A percentile compares a stretch with the other conserved stretches of the same genome.
Conservation (phyloP, 1,140 invertebrate species). For the Nomia melanderi region DNA sequence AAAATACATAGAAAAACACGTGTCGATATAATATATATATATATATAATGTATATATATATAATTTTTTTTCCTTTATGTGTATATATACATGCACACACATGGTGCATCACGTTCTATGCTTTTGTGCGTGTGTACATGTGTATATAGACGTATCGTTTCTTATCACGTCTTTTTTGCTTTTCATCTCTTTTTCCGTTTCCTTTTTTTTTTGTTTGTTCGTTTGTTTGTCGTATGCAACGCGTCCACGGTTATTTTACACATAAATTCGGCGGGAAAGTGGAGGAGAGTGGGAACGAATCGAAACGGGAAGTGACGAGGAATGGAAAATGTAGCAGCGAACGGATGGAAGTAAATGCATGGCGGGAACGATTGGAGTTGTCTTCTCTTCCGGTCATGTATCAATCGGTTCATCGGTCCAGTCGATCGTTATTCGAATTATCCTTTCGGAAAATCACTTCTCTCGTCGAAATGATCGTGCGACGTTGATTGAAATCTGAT, state of each 20-base stretch:
- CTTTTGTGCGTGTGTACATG: constrained; percentile 33
- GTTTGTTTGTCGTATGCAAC: constrained; percentile 42
- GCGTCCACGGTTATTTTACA: constrained; percentile 39
- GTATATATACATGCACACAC: too few relatives aligned
- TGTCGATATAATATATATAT: constrained; percentile 60
- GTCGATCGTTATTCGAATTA: not conserved
- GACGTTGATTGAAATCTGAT: not conserved
- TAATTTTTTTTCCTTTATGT: not conserved
- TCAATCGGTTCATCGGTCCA: not conserved
- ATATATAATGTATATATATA: too few relatives aligned
- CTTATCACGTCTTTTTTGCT: constrained; percentile 62
- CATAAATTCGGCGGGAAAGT: constrained; percentile 23
- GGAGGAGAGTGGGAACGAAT: not conserved
- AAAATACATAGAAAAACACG: constrained; percentile 67
- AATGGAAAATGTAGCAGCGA: not conserved
- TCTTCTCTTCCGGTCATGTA: not conserved
- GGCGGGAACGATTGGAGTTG: not conserved
- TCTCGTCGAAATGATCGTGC: too few relatives aligned
- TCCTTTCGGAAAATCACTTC: not conserved
- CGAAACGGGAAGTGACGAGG: not conserved
- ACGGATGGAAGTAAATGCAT: not conserved
- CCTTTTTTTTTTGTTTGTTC: constrained; percentile 44
- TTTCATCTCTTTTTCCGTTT: constrained; percentile 47
- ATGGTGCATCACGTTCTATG: too few relatives aligned
- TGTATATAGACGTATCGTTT: constrained; percentile 58